phyloP scores from a whole-genome alignment of 2,888 invertebrate genomes.

The Mayetiola destructor region DNA sequence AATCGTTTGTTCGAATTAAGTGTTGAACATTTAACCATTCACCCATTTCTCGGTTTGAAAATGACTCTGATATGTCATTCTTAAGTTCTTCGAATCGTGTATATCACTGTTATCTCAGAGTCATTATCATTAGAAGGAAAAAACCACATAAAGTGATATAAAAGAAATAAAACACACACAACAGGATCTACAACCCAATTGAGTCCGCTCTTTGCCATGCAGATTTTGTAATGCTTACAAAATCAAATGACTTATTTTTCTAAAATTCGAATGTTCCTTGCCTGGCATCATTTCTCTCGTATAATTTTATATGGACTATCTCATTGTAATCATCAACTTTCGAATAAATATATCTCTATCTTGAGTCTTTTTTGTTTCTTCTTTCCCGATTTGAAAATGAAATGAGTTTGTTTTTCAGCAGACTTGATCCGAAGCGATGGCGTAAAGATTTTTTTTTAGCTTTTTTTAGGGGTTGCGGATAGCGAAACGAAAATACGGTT shows the following conservation, averaged over 20 bases:
- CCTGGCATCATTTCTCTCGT: no score
- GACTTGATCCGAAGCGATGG: no score
- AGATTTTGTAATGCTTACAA: background rate
- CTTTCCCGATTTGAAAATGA: background rate
- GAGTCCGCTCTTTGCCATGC: no score
- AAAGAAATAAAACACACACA: background rate
- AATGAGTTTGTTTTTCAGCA: background rate
- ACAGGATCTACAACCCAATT: slow-evolving; percentile 4
- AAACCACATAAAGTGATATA: background rate
- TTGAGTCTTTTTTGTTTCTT: background rate
- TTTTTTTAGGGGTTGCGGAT: no score
- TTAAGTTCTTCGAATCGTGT: slow-evolving; percentile 13
- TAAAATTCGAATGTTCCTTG: background rate
- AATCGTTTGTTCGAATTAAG: slow-evolving; percentile 3
- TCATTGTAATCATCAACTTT: background rate
- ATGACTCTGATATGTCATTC: slow-evolving; percentile 10
- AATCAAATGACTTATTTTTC: slow-evolving; percentile 11
- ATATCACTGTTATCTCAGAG: background rate
- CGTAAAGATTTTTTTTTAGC: slow-evolving; percentile 3
- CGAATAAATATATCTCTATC: background rate
- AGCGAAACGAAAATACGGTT: slow-evolving; percentile 8
- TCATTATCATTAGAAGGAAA: slow-evolving; percentile 6
- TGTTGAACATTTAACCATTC: no score
- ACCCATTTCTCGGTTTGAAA: background rate
- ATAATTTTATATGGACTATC: slow-evolving; percentile 4